These are phyloP conservation scores for Prochilodus magdalenae DNA, from an alignment of 2,113 vertebrate species.

Conservation along the genomic window DNA sequence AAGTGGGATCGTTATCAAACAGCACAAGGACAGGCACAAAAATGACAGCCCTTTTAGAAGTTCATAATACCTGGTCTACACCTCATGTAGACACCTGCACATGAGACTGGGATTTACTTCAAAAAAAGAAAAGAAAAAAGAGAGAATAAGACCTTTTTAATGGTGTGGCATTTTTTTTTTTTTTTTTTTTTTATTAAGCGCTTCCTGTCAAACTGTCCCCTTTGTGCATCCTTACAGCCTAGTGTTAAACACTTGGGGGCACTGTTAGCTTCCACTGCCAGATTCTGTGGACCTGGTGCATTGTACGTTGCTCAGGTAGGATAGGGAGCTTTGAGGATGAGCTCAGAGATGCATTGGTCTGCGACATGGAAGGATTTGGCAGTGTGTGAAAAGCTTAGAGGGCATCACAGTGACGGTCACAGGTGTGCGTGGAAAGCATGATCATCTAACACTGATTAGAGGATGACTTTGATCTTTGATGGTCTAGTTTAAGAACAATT, in stretches of 20 bases:
- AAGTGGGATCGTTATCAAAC: conserved; percentile 58
- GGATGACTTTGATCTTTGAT: not conserved
- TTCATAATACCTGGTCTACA: conserved; percentile 34
- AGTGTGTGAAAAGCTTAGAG: conserved; percentile 19
- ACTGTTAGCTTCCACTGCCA: conserved; percentile 45
- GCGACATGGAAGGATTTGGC: conserved; percentile 34
- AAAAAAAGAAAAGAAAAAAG: conserved; percentile 21
- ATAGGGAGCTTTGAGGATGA: conserved; percentile 15
- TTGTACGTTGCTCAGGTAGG: conserved; percentile 41
- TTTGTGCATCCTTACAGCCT: conserved; percentile 19
- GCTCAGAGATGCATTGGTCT: not conserved
- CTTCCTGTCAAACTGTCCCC: conserved; percentile 53
- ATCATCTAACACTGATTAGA: conserved; percentile 17
- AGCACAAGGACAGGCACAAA: conserved; percentile 50
- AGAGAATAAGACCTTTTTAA: conserved; percentile 32
- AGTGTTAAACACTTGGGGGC: conserved; percentile 30
- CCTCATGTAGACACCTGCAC: conserved; percentile 43
- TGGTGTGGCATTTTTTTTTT: conserved; percentile 33
- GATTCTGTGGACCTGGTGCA: conserved; percentile 48
- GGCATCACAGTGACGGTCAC: conserved; percentile 19
- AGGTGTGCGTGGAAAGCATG: conserved; percentile 8
- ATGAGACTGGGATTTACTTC: conserved; percentile 49
- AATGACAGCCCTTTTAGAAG: conserved; percentile 36
- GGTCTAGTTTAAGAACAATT: conserved; percentile 26
- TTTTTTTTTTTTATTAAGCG: conserved; percentile 39